These are phyloP conservation scores for Callospermophilus lateralis DNA, from an alignment of 2,113 vertebrate species.

Conservation along the genomic window DNA sequence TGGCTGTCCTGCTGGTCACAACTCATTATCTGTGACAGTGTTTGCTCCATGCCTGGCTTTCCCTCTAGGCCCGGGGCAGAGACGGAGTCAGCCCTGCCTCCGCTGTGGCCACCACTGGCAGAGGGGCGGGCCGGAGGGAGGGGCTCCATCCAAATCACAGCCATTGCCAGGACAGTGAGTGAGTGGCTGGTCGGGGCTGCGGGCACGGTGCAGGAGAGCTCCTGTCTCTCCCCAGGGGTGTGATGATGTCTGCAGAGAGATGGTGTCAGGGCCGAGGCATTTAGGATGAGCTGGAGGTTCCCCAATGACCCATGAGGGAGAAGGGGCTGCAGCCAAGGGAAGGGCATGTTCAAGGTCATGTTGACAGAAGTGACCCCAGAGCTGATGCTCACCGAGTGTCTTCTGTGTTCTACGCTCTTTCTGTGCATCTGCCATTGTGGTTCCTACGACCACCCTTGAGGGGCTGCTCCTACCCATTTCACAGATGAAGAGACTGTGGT, in stretches of 20 bases:
- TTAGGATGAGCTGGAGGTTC: neutral
- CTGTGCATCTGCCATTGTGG: neutral
- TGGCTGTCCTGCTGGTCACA: neutral
- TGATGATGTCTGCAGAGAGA: neutral
- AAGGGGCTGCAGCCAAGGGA: neutral
- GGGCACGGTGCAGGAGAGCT: neutral
- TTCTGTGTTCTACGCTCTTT: neutral
- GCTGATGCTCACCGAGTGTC: neutral
- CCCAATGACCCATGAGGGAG: neutral
- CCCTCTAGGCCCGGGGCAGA: neutral
- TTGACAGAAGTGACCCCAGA: neutral
- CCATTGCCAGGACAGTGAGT: neutral
- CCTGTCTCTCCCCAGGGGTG: neutral
- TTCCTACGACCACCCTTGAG: neutral
- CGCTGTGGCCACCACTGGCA: neutral
- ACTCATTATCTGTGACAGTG: neutral
- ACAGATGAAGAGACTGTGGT: neutral
- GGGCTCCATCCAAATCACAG: neutral
- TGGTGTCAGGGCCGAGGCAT: neutral
- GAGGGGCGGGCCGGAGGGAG: neutral
- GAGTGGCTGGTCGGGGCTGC: neutral
- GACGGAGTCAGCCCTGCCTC: neutral
- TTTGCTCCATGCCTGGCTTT: neutral
- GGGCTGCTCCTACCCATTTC: neutral
- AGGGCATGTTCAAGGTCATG: rapidly evolving